Percentiles rank a stretch among this genome's conserved stretches.
These are phyloP conservation scores for Octopus bimaculoides DNA, from an alignment of 1,140 invertebrate genomes.

Conservation along the genomic window DNA sequence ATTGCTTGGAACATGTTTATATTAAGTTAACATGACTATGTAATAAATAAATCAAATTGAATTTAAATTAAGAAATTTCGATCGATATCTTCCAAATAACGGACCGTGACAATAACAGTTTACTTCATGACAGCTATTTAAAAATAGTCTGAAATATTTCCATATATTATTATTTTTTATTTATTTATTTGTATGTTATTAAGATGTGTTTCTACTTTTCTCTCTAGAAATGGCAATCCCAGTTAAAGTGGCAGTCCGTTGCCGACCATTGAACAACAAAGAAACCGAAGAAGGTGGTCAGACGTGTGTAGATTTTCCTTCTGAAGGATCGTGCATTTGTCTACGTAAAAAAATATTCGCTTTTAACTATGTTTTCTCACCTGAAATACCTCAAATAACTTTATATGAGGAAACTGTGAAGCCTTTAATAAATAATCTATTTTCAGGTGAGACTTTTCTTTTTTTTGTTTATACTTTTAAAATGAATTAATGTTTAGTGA, in stretches of 20 bases:
- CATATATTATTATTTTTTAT: not conserved
- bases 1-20: too few species aligned
- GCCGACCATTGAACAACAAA: constrained; percentile 73
- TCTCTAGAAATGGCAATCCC: constrained; percentile 38
- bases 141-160: not conserved
- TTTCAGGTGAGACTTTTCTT: constrained; percentile 63
- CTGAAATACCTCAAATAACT: constrained; percentile 67
- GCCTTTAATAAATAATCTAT: constrained; percentile 73
- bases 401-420: constrained; percentile 78
- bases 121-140: not conserved
- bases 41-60: too few species aligned
- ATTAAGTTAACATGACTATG: too few species aligned
- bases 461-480: too few species aligned
- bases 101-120: not conserved
- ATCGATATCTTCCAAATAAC: too few species aligned
- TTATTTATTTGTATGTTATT: not conserved
- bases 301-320: constrained; percentile 45
- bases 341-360: constrained; percentile 83
- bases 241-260: constrained; percentile 71
- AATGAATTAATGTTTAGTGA: too few species aligned
- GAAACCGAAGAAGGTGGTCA: constrained; percentile 62
- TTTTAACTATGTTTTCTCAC: constrained; percentile 81
- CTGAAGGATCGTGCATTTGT: constrained; percentile 72
- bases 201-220: not conserved
- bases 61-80: too few species aligned